phyloP scores from a whole-genome alignment of 2,113 vertebrate species.

The Urocynchramus pylzowi region DNA sequence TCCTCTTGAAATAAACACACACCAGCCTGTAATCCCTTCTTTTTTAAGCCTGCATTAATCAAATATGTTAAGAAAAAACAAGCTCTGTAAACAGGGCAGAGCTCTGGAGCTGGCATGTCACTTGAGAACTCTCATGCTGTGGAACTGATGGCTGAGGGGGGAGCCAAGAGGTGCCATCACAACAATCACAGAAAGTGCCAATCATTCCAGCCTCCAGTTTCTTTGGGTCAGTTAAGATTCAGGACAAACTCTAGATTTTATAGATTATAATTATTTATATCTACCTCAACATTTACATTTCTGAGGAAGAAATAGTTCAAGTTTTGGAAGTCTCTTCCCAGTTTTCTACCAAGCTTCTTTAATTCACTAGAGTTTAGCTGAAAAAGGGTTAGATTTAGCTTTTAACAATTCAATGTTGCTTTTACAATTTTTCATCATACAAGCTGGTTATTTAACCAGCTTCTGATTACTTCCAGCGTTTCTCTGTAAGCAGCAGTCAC shows the following conservation, averaged over 20 bases:
- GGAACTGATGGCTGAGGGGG: background rate
- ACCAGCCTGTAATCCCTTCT: slow-evolving; percentile 62
- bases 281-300: background rate
- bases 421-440: background rate
- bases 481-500: background rate
- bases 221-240: slow-evolving; percentile 1
- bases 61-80: slow-evolving; percentile 65
- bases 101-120: background rate
- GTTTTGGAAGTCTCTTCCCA: background rate
- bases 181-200: slow-evolving; percentile 32
- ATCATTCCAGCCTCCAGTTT: slow-evolving; percentile 8
- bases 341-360: background rate
- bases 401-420: background rate
- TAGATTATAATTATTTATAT: background rate
- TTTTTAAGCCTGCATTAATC: slow-evolving; percentile 66
- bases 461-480: background rate
- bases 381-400: background rate
- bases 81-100: slow-evolving; percentile 33
- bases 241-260: background rate
- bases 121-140: background rate
- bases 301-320: background rate
- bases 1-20: slow-evolving; percentile 58
- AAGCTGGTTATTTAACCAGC: background rate
- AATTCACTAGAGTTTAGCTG: background rate
- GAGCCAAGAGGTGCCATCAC: slow-evolving; percentile 33